Base-by-base conservation (phyloP, 1,140 invertebrate species). In the Stenopsyche tienmushanensis region DNA sequence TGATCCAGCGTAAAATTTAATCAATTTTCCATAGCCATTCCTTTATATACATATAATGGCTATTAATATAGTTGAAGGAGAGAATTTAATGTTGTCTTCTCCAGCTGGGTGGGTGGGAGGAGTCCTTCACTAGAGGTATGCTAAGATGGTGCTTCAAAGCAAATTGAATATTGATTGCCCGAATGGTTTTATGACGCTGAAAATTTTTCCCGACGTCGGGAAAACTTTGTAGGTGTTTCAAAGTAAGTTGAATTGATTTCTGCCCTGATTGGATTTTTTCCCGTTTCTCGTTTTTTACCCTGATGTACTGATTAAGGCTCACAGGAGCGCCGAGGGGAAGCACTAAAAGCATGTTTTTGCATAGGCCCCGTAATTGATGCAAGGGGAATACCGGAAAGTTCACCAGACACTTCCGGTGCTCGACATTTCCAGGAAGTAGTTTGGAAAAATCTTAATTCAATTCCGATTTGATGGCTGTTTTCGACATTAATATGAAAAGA, bases 91-190 rank as follows among this genome's bases (percentile, higher is more conserved):
- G 50, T 53, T 53, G 50, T 53, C 50, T 53, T 53, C 21, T 53
- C 15, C 13, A 24, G 21, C 2, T 5, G 20, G 49, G 44, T 47
- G 17, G 47, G 15, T 2, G 2, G 3, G 10, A 10, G 47, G 47
- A 10, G 47, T n/a, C 2, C 41, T 13, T 13, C 2, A 17, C 41
- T 3, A 39, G 7, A 39, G 34, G 34, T 8, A 39, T 39, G 29
- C 13, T 13, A 44, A 13, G 41, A 44, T 21, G 54, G 54, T 57
- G 54, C 54, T 57, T 57, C 54, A 57, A 34, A 57, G 54, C 3
- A 57, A 57, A 57, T 57, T 57, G 54, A 57, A 57, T 57, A 57
- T 57, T 57, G 54, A 57, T 57, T 57, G 54, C n/a, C 7, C 18
- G 29, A 39, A 57, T 57, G 54, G 54, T 57, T 57, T 57, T 42